These are phyloP conservation scores for Eueremaeus valkanovi DNA, from an alignment of 2,888 invertebrate genomes.

Conservation along the genomic window DNA sequence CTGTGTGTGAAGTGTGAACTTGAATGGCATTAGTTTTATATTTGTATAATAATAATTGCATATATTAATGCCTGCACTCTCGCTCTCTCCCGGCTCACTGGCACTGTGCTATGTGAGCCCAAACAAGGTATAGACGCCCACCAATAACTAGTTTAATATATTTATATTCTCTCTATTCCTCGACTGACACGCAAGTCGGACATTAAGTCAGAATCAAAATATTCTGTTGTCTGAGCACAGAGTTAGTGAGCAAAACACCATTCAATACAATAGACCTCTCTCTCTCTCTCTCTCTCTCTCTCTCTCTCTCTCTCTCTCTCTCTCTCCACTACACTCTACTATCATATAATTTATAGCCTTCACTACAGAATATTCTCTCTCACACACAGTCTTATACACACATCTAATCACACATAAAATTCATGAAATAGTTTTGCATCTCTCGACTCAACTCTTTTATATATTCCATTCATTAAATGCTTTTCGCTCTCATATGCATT, in stretches of 20 bases:
- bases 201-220: constrained; percentile 24
- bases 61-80: constrained; percentile 28
- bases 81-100: background rate
- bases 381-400: no score
- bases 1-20: constrained; percentile 36
- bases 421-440: constrained; percentile 34
- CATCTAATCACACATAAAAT: constrained; percentile 6
- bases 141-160: constrained; percentile 34
- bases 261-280: background rate
- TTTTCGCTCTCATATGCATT: background rate
- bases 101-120: constrained; percentile 30
- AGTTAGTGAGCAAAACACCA: background rate
- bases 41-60: constrained; percentile 36
- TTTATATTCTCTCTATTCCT: constrained; percentile 14
- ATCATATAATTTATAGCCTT: constrained; percentile 1
- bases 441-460: background rate
- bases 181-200: constrained; percentile 28
- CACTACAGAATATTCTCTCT: constrained; percentile 2
- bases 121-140: constrained; percentile 37
- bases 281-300: background rate
- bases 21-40: constrained; percentile 36
- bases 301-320: no score
- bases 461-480: constrained; percentile 1
- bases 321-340: no score
- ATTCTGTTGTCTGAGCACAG: background rate